Conservation (phyloP, 2,113 vertebrate species). For the Stegastes partitus region DNA sequence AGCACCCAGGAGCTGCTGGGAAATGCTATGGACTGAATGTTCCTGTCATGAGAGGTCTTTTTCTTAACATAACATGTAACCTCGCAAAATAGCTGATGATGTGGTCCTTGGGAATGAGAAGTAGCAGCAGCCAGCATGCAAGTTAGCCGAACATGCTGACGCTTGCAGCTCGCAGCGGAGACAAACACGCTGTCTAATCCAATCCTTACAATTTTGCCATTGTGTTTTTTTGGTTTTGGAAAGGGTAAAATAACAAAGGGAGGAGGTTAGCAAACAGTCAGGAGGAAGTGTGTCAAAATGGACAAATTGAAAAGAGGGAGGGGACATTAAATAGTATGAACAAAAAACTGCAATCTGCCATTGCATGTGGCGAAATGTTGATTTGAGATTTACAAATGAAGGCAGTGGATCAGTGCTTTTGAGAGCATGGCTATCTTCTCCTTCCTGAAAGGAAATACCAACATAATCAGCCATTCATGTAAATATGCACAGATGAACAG, state of each 20-base stretch:
- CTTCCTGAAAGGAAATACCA: slow-evolving; percentile 47
- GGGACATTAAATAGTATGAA: slow-evolving; percentile 9
- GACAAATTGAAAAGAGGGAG: slow-evolving; percentile 18
- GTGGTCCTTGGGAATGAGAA: not conserved
- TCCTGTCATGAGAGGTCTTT: not conserved
- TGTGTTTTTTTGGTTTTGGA: slow-evolving; percentile 6
- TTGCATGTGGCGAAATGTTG: slow-evolving; percentile 44
- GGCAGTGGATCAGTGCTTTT: slow-evolving; percentile 17
- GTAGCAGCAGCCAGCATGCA: not conserved
- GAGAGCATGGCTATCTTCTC: slow-evolving; percentile 26
- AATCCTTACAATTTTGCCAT: too few species aligned
- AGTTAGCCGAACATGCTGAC: too few species aligned
- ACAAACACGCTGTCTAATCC: slow-evolving; percentile 4
- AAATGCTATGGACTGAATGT: too few species aligned
- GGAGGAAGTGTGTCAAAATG: slow-evolving; percentile 3
- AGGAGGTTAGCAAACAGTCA: slow-evolving; percentile 7
- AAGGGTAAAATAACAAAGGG: not conserved
- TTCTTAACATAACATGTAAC: not conserved
- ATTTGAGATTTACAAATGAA: slow-evolving; percentile 47
- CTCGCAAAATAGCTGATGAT: not conserved
- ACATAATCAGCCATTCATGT: slow-evolving; percentile 60
- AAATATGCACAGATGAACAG: slow-evolving; percentile 75
- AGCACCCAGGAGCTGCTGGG: too few species aligned
- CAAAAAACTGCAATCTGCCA: slow-evolving; percentile 34
- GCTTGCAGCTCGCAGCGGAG: not conserved